phyloP scores from a whole-genome alignment of 92 coral and sea anemone species.

The Parazoanthus atlanticus region DNA sequence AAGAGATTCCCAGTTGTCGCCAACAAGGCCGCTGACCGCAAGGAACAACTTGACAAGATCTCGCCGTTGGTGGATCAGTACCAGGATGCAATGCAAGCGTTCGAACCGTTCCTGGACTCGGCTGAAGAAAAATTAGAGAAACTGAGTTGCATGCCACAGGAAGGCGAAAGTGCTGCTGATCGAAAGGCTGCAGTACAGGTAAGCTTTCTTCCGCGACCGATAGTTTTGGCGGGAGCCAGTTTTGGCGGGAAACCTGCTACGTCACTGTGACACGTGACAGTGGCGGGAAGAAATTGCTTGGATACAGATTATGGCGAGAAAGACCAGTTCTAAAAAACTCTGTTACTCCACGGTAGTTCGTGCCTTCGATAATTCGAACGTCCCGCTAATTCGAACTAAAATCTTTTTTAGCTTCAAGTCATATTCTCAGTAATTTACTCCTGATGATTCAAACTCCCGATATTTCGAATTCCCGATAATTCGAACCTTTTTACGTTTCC shows the following conservation, averaged over 20 bases:
- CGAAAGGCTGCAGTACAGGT: constrained; percentile 84
- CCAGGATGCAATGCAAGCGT: constrained; percentile 72
- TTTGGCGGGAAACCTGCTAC: not conserved
- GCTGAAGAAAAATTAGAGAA: constrained; percentile 82
- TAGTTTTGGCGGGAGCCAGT: not conserved
- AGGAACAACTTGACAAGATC: constrained; percentile 74
- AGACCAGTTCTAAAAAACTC: not conserved
- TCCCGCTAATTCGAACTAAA: too few relatives aligned
- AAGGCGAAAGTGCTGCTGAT: constrained; percentile 69
- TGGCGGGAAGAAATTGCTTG: not conserved
- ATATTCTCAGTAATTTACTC: too few relatives aligned
- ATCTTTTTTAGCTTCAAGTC: too few relatives aligned
- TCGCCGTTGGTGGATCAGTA: constrained; percentile 85
- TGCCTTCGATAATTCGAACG: too few relatives aligned
- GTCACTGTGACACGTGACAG: too few relatives aligned
- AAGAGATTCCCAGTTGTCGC: constrained; percentile 73
- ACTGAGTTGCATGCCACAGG: constrained; percentile 65
- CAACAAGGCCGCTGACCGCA: constrained; percentile 77
- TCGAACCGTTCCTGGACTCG: constrained; percentile 76
- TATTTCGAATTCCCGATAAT: too few relatives aligned
- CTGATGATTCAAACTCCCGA: too few relatives aligned
- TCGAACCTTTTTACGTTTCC: too few relatives aligned
- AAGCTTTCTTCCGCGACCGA: not conserved
- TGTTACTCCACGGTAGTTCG: too few relatives aligned
- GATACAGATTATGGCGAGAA: not conserved